Evolutionary conservation across 2,113 vertebrate species (phyloP), one percentile per base, ranked within the genome.

Genomic region (Serinus canaria): DNA sequence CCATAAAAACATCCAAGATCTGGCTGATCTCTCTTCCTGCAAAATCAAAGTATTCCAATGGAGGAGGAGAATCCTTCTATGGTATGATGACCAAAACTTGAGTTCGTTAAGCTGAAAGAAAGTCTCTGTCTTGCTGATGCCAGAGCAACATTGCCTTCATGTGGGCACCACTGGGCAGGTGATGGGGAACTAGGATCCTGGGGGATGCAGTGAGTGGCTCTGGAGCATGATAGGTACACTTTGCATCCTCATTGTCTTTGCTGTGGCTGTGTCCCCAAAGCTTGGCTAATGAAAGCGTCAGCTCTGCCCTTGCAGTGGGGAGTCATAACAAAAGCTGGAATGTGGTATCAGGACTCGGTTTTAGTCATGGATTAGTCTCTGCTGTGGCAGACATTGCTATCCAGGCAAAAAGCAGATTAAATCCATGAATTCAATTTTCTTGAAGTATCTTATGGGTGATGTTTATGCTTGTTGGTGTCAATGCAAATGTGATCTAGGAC

Each of bases 371-470:
- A n/a, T 87, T 81, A 16, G 24, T 87, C 31, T 91, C 49, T 7
- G 13, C 28, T 80, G 59, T 68, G 53, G 33, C 67, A 93, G 33
- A 60, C 2, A 3, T 27, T 76, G 47, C 31, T 56, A 27, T 39
- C 58, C 15, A n/a, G 37, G 64, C 25, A 73, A 83, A 92, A 83
- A 66, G 13, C 30, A 70, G 28, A 81, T 89, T 66, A 94, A 87
- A 89, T 69, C 33, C 9, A 5, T 24, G 22, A 86, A 78, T 84
- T 47, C 87, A 41, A 53, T 63, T 70, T 78, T 75, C 81, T 49
- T 49, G 21, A 55, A 39, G 27, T 13, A 22, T 74, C 33, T 69
- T 46, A n/a, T 28, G 19, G 55, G 28, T 39, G 46, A 60, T 28
- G 63, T 77, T 50, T 21, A 13, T 43, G 20, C 24, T 62, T 81